Base-by-base conservation (phyloP, 30 jellyfish, hydroid and myxozoan genomes). In the Mastigias papua region DNA sequence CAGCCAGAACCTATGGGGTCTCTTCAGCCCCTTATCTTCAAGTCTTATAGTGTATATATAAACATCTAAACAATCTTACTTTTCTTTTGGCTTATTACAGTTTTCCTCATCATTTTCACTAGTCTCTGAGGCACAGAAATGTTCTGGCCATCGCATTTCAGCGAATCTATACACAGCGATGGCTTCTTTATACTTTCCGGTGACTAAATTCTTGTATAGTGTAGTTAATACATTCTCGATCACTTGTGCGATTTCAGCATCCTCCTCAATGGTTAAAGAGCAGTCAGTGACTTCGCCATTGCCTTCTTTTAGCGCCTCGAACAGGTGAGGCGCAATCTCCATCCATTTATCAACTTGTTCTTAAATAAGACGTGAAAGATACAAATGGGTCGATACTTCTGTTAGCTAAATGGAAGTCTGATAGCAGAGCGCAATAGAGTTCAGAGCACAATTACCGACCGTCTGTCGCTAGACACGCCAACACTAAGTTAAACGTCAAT, bases 331-430 rank as follows among this genome's bases (percentile, higher is more conserved):
- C 42, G 83, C 92, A 3, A 91, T 48, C 33, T 42, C 31, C 34
- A 50, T 64, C 97, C 97, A 91, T 25, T 83, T 86, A 34, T 85
- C 90, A 51, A 49, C 67, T 54, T 54, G 20, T 21, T 54, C 67
- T 54, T 2, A 6, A 54, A 54, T 5, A 54, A 54, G 25, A 54
- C 9, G 2, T 16, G 25, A 54, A 21, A 11, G 17, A 8, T 8
- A 42, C 7, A 42, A 42, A 8, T 42, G 13, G 13, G 54, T 15
- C 7, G 13, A 42, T 0, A 42, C 7, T 42, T 42, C 13, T 42
- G 7, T 4, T 15, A 42, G 13, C 54, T 8, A 42, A 42, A 42
- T n/a, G n/a, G n/a, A n/a, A n/a, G n/a, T n/a, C n/a, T n/a, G n/a
- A n/a, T n/a, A n/a, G n/a, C n/a, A n/a, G n/a, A n/a, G n/a, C n/a